These are phyloP conservation scores for Palythoa grandiflora DNA, from an alignment of 92 coral and sea anemone genomes.

Conservation along the genomic window DNA sequence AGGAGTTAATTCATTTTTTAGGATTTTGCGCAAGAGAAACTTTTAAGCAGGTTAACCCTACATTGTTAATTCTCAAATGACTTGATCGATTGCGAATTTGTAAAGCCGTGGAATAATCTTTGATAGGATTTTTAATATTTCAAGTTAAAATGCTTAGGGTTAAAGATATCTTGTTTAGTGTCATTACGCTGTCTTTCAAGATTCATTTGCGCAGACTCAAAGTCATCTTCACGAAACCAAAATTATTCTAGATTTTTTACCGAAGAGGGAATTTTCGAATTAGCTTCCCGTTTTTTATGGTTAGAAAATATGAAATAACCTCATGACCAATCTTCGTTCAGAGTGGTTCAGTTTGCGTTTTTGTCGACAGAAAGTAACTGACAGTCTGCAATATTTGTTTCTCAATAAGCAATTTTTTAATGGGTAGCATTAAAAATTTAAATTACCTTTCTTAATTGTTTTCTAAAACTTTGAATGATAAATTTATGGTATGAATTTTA, in stretches of 20 bases:
- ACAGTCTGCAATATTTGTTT: constrained; percentile 1
- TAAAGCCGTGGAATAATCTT: background rate
- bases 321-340: background rate
- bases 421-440: constrained; percentile 35
- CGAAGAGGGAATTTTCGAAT: background rate
- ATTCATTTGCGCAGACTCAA: constrained; percentile 14
- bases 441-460: constrained; percentile 13
- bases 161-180: background rate
- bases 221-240: background rate
- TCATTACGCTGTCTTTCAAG: background rate
- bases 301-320: background rate
- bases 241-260: background rate
- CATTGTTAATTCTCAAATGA: background rate
- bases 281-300: background rate
- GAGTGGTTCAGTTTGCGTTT: background rate
- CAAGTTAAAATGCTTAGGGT: background rate
- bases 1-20: constrained; percentile 15
- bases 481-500: constrained; percentile 2
- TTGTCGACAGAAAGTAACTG: background rate
- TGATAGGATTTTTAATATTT: background rate
- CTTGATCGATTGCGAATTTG: background rate
- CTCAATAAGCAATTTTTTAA: constrained; percentile 33
- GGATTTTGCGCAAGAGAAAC: background rate
- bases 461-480: constrained; percentile 11
- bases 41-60: background rate